Percentiles rank a stretch among this genome's conserved stretches.
phyloP scores from a whole-genome alignment of 2,113 vertebrate species.

The Manacus vitellinus region DNA sequence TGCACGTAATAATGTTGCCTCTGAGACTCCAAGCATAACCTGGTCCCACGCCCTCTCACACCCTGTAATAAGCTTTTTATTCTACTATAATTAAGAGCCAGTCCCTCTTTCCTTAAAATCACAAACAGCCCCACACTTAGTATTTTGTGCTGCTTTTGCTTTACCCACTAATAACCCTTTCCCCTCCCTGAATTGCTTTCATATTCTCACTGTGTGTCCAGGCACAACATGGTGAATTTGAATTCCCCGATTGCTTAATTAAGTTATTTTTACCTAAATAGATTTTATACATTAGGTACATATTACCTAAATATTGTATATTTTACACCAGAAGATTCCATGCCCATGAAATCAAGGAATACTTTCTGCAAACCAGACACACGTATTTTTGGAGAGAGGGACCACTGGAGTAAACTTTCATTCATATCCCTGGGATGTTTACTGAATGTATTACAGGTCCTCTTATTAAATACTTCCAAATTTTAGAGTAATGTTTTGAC shows the following conservation, averaged over 20 bases:
- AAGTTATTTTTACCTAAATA: slow-evolving; percentile 12
- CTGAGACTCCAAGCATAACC: not conserved
- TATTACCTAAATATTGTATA: not conserved
- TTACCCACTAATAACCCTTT: not conserved
- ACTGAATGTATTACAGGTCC: not conserved
- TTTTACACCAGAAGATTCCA: slow-evolving; percentile 19
- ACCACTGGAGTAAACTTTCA: not conserved
- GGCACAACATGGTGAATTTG: not conserved
- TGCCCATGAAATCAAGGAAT: slow-evolving; percentile 6
- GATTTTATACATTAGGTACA: not conserved
- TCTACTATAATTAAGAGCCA: slow-evolving; percentile 31
- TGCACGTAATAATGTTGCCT: not conserved
- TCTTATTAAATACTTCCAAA: not conserved
- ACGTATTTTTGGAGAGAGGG: not conserved
- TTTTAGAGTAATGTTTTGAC: not conserved
- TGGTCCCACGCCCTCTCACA: slow-evolving; percentile 26
- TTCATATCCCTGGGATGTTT: not conserved
- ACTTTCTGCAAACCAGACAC: not conserved
- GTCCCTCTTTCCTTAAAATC: slow-evolving; percentile 9
- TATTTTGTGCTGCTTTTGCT: not conserved
- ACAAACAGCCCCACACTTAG: not conserved
- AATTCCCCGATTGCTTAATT: slow-evolving; percentile 24
- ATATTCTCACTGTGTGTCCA: not conserved
- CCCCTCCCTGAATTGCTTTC: slow-evolving; percentile 11
- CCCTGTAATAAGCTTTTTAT: slow-evolving; percentile 35